Percentiles rank a stretch among this genome's conserved stretches.
Evolutionary conservation across 1,140 invertebrate species (phyloP).

Genomic region (Aphelenchoides fujianensis): DNA sequence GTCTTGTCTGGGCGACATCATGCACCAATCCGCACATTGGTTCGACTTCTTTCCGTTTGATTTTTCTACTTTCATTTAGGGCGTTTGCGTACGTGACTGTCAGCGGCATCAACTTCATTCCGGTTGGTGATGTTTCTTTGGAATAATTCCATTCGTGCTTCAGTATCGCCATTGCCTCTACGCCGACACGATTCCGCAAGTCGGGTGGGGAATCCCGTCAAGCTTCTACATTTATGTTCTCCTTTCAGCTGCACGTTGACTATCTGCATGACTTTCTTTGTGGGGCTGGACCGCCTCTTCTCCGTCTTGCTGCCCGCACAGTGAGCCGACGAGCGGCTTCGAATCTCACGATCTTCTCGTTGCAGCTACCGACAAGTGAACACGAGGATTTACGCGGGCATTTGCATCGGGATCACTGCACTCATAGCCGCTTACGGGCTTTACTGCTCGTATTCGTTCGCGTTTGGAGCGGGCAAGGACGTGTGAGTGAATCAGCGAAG

Average conservation of each 20-base stretch:
- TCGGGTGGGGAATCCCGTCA: too few species aligned
- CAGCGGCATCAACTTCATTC: slow-evolving; percentile 6
- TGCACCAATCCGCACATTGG: too few species aligned
- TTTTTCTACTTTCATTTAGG: too few species aligned
- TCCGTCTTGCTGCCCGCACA: background rate
- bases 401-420: background rate
- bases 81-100: background rate
- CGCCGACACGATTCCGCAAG: background rate
- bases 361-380: background rate
- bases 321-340: background rate
- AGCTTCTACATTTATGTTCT: too few species aligned
- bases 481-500: too few species aligned
- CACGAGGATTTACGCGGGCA: background rate
- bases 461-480: background rate
- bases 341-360: background rate
- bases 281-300: slow-evolving; percentile 6
- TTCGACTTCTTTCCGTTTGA: too few species aligned
- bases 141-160: too few species aligned
- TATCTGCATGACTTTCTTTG: background rate
- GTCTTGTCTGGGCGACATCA: too few species aligned
- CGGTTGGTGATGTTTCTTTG: too few species aligned
- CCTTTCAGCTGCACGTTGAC: too few species aligned
- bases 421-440: background rate
- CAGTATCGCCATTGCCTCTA: background rate
- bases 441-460: background rate